A percentile compares a stretch with the other conserved stretches of the same genome.
Conservation (phyloP, 2,113 vertebrate genomes). For the Motacilla alba region DNA sequence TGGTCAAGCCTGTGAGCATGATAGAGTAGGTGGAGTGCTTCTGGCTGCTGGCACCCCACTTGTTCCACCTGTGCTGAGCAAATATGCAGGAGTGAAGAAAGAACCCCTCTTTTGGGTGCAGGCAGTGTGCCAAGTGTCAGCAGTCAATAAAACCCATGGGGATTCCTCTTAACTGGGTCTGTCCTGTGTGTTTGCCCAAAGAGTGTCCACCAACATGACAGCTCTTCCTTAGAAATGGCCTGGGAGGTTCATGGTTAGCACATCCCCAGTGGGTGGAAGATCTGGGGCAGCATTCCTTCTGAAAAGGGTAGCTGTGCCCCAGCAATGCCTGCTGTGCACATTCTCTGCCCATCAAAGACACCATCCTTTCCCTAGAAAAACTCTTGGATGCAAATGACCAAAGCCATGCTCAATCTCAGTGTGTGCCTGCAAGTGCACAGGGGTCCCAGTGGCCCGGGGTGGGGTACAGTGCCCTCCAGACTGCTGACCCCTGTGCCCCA, state of each 20-base stretch:
- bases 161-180: background rate
- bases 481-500: background rate
- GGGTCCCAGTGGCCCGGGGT: accelerated
- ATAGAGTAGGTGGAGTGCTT: background rate
- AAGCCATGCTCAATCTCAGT: background rate
- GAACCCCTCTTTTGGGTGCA: background rate
- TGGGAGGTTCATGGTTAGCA: accelerated
- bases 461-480: accelerated
- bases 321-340: background rate
- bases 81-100: background rate
- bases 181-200: background rate
- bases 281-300: background rate
- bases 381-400: background rate
- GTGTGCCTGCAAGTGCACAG: accelerated
- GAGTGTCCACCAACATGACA: background rate
- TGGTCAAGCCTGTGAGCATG: background rate
- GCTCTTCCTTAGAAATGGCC: background rate
- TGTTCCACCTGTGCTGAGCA: background rate
- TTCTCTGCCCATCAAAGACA: background rate
- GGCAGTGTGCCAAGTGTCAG: background rate
- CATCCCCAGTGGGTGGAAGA: background rate
- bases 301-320: background rate
- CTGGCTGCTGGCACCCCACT: background rate
- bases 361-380: background rate
- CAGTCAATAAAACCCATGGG: accelerated